Percentiles rank a stretch among this genome's conserved stretches.
Evolutionary conservation across 2,797 vertebrate genomes (phyloP).

Genomic region (Parambassis ranga): DNA sequence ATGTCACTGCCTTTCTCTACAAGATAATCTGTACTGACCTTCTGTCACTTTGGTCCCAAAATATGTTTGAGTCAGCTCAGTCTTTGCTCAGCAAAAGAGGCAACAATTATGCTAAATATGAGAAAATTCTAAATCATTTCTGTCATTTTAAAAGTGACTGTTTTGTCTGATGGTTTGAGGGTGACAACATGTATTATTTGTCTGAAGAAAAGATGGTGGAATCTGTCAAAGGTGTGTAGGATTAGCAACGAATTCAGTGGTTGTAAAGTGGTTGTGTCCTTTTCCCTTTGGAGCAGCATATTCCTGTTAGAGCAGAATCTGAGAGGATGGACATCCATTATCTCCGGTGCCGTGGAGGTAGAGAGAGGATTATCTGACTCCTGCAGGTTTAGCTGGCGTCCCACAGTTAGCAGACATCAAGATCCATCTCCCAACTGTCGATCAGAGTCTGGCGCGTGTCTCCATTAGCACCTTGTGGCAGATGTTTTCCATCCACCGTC

Average conservation of each 20-base stretch:
- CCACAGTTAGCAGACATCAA: conserved; percentile 70
- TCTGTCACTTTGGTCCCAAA: conserved; percentile 19
- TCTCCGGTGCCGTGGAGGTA: conserved; percentile 52
- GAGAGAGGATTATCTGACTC: conserved; percentile 73
- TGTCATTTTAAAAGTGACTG: not conserved
- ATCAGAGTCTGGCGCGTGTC: conserved; percentile 67
- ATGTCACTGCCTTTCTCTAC: conserved; percentile 33
- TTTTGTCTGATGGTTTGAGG: not conserved
- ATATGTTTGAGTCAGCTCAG: conserved; percentile 21
- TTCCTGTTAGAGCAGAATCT: conserved; percentile 57
- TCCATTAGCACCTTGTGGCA: conserved; percentile 79
- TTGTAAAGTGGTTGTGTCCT: conserved; percentile 16
- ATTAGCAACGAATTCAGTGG: conserved; percentile 15
- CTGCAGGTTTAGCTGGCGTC: conserved; percentile 68
- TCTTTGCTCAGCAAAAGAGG: not conserved
- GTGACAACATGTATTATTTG: not conserved
- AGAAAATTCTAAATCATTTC: not conserved
- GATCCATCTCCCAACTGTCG: conserved; percentile 73
- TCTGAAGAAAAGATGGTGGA: not conserved
- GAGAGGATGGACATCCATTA: conserved; percentile 70
- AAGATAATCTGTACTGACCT: conserved; percentile 57
- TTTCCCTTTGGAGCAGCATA: conserved; percentile 31
- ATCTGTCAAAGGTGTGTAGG: not conserved
- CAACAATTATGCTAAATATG: not conserved
- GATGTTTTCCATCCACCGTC: conserved; percentile 73